phyloP scores from a whole-genome alignment of 2,888 invertebrate species.

The Stenolophus ochropezus region DNA sequence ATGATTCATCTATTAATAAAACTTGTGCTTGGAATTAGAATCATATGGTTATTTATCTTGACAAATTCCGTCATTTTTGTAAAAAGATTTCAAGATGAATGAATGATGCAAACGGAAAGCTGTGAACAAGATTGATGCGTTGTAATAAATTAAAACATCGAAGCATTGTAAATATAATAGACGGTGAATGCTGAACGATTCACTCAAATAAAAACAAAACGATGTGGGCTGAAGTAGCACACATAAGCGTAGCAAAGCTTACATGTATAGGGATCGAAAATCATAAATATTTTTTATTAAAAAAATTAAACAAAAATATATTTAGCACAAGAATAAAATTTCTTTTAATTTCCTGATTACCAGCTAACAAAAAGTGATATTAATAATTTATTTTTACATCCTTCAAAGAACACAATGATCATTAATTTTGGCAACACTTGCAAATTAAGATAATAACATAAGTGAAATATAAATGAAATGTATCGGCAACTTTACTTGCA shows the following conservation, averaged over 20 bases:
- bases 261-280: too few relatives aligned
- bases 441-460: too few relatives aligned
- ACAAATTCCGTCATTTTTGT: neutral
- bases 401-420: too few relatives aligned
- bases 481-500: too few relatives aligned
- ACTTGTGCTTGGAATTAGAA: neutral
- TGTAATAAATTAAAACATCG: constrained; percentile 35
- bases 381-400: too few relatives aligned
- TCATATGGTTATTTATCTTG: neutral
- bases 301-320: too few relatives aligned
- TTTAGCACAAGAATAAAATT: too few relatives aligned
- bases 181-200: constrained; percentile 17
- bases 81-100: constrained; percentile 13
- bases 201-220: neutral
- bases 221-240: neutral
- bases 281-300: too few relatives aligned
- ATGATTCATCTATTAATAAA: neutral
- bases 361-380: too few relatives aligned
- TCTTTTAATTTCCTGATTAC: too few relatives aligned
- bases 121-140: constrained; percentile 4
- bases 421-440: too few relatives aligned
- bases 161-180: constrained; percentile 10
- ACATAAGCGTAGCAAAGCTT: neutral
- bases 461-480: too few relatives aligned
- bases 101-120: constrained; percentile 2